Percentiles rank a stretch among this genome's conserved stretches.
phyloP scores from a whole-genome alignment of 2,888 invertebrate genomes.

The Endotricha flammealis region DNA sequence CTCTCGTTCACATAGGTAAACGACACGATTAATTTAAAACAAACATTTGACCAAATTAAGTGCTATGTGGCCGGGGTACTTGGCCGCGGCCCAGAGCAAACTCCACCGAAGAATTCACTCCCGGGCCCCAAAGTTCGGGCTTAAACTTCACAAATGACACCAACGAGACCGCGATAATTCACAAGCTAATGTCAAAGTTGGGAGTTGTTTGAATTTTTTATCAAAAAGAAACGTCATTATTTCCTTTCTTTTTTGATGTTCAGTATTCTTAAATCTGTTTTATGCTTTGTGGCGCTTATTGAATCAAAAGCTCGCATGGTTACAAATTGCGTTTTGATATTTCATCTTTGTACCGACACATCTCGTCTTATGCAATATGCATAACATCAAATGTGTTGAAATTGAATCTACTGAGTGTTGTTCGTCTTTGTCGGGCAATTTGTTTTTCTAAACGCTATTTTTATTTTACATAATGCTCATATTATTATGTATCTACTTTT shows the following conservation, averaged over 20 bases:
- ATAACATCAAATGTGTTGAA: background rate
- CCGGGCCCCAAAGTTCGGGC: slow-evolving; percentile 45
- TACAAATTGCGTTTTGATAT: slow-evolving; percentile 2
- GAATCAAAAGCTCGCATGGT: background rate
- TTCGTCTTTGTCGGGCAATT: too few species aligned
- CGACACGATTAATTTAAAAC: slow-evolving; percentile 17
- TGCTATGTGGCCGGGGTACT: slow-evolving; percentile 26
- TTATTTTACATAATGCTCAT: too few species aligned
- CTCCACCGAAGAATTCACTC: slow-evolving; percentile 46
- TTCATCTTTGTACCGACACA: background rate
- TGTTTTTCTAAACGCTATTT: too few species aligned
- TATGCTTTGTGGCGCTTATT: slow-evolving; percentile 2
- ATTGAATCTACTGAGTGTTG: too few species aligned
- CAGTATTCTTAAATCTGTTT: slow-evolving; percentile 27
- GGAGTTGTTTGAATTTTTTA: slow-evolving; percentile 66
- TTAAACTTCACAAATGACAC: slow-evolving; percentile 71
- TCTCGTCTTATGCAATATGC: background rate
- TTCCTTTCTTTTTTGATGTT: slow-evolving; percentile 40
- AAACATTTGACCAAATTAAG: slow-evolving; percentile 38
- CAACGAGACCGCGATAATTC: slow-evolving; percentile 71
- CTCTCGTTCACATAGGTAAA: background rate
- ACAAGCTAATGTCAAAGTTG: slow-evolving; percentile 71
- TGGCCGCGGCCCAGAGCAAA: slow-evolving; percentile 42
- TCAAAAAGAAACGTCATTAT: slow-evolving; percentile 54
- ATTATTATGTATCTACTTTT: too few species aligned